Conservation (phyloP, 2,888 invertebrate genomes). For the Volucella zonaria region DNA sequence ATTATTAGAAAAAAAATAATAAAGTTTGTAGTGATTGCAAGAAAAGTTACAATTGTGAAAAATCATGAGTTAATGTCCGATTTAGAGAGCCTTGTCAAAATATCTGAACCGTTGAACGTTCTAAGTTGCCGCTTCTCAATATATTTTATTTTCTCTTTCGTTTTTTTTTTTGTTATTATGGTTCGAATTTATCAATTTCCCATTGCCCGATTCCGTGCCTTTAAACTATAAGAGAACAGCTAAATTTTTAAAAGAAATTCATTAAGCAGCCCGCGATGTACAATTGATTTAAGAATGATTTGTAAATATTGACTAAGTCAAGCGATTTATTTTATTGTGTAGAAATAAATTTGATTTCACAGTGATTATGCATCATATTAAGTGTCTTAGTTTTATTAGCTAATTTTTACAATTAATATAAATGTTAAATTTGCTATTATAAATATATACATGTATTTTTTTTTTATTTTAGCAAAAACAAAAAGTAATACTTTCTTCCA, state of each 20-base stretch:
- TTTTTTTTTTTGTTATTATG: background rate
- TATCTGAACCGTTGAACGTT: too few species aligned
- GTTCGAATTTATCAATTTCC: too few species aligned
- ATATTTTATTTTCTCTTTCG: background rate
- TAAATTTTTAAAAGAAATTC: background rate
- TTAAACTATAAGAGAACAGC: too few species aligned
- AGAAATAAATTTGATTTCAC: slow-evolving; percentile 12
- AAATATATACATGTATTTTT: slow-evolving; percentile 60
- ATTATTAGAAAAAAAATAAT: too few species aligned
- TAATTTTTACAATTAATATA: slow-evolving; percentile 36
- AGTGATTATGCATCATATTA: slow-evolving; percentile 29
- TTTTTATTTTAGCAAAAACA: slow-evolving; percentile 56
- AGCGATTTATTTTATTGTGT: slow-evolving; percentile 22
- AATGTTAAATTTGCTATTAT: slow-evolving; percentile 63
- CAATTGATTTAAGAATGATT: slow-evolving; percentile 21
- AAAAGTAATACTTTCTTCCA: slow-evolving; percentile 49
- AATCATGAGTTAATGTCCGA: too few species aligned
- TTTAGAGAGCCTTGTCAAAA: too few species aligned
- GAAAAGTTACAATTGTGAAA: too few species aligned
- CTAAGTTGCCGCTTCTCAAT: too few species aligned
- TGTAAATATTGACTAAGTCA: slow-evolving; percentile 42
- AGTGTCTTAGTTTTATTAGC: slow-evolving; percentile 57
- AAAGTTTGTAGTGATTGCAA: too few species aligned
- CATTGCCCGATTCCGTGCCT: too few species aligned
- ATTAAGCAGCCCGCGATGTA: slow-evolving; percentile 26